phyloP scores from a whole-genome alignment of 2,888 invertebrate species.

The Plemyria rubiginata region DNA sequence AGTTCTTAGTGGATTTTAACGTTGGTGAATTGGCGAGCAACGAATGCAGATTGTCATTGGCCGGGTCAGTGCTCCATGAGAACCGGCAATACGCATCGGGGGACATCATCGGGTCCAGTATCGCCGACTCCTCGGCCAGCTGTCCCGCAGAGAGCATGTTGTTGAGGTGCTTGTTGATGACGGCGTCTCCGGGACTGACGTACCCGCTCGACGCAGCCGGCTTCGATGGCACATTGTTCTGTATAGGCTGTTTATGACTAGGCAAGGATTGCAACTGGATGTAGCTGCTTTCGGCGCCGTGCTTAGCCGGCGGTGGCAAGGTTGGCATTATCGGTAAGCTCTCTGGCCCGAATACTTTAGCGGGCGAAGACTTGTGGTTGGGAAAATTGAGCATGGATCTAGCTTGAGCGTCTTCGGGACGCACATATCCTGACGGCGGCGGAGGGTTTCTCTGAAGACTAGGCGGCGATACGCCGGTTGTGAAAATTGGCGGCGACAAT shows the following conservation, averaged over 20 bases:
- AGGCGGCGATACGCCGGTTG: conserved; percentile 61
- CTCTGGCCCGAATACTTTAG: conserved; percentile 69
- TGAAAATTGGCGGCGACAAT: conserved; percentile 70
- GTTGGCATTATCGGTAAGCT: conserved; percentile 77
- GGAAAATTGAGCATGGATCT: conserved; percentile 69
- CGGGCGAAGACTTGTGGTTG: conserved; percentile 63
- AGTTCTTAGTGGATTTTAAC: conserved; percentile 68
- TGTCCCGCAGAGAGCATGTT: conserved; percentile 69
- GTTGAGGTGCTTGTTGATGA: conserved; percentile 77
- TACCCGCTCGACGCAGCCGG: conserved; percentile 69
- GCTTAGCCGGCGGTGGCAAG: conserved; percentile 71
- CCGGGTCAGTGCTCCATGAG: conserved; percentile 80
- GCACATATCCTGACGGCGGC: conserved; percentile 72
- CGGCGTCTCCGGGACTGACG: conserved; percentile 73
- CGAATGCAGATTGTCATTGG: conserved; percentile 76
- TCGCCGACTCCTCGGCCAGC: conserved; percentile 70
- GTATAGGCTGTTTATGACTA: conserved; percentile 69
- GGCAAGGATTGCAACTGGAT: conserved; percentile 78
- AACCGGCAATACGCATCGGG: conserved; percentile 81
- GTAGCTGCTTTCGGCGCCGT: conserved; percentile 69
- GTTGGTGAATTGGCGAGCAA: conserved; percentile 70
- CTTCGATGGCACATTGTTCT: conserved; percentile 64
- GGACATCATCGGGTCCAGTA: conserved; percentile 78
- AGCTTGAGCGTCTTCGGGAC: conserved; percentile 67
- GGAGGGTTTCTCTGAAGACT: conserved; percentile 53